Evolutionary conservation across 2,888 invertebrate genomes (phyloP), one percentile per base, ranked within the genome.

Genomic region (Gymnocheta viridis): DNA sequence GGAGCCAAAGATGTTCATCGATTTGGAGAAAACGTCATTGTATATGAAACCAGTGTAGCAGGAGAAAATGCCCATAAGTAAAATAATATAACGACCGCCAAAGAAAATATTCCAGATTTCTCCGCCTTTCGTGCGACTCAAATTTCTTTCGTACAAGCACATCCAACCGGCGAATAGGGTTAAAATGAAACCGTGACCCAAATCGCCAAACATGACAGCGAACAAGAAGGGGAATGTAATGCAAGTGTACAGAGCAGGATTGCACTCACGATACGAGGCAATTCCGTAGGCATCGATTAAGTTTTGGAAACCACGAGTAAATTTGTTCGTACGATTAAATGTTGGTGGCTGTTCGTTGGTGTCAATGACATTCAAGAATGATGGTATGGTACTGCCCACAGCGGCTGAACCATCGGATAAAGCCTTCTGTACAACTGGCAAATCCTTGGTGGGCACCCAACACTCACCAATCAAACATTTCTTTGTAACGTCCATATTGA

Each of bases 41-140:
- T 99, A 99, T 86, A 99, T 96, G 47, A 99, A 91, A 0, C 99
- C 99, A 5, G 99, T 99, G 93, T 99, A 99, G 93, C 98, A 96
- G 0, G 99, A 98, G 93, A 99, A 99, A 29, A 97, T 85, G 0
- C 99, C 99, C 99, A 99, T 99, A 72, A 99, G 93, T 49, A 99
- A 93, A 74, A 99, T 97, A 85, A 99, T 98, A 93, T 99, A 99
- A 73, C 99, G 96, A 12, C 99, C 99, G 85, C 97, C 97, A 92
- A 99, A 99, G 94, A 99, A 98, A 87, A 98, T 99, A 91, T 96
- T 97, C 97, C 98, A 98, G 87, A 99, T 99, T 96, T 98, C 97
- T 90, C 94, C 96, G 89, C 92, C 94, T 35, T 94, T 93, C 87
- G 96, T 96, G 89, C 95, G 94, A 5, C 94, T 93, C 72, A 98